A percentile compares a stretch with the other conserved stretches of the same genome.
Conservation (phyloP, 1,140 invertebrate species). For the Drosophila nannoptera region DNA sequence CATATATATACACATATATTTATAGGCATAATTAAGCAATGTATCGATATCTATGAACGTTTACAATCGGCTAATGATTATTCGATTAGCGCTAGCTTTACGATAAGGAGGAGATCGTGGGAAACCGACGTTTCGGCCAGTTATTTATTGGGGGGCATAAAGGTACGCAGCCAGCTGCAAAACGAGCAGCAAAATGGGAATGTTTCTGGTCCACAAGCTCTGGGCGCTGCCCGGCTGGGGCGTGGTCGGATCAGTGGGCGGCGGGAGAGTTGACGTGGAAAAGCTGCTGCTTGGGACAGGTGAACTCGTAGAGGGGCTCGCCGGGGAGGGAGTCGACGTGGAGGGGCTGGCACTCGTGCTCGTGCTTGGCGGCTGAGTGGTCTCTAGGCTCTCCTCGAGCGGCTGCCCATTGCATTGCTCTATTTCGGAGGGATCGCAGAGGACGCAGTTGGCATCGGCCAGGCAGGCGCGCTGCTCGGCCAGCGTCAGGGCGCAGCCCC, state of each 20-base stretch:
- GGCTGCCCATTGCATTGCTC: conserved; percentile 49
- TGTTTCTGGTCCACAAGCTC: conserved; percentile 15
- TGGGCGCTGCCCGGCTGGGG: conserved; percentile 40
- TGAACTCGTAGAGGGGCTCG: not conserved
- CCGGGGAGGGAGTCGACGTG: not conserved
- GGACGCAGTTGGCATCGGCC: conserved; percentile 39
- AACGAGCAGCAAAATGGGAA: conserved; percentile 41
- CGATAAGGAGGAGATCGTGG: conserved; percentile 43
- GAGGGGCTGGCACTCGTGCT: conserved; percentile 2
- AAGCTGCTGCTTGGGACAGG: not conserved
- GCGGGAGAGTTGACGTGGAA: not conserved
- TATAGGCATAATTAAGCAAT: not conserved
- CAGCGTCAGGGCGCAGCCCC: conserved; percentile 54
- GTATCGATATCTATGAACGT: conserved; percentile 35
- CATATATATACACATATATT: not conserved
- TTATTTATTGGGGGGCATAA: conserved; percentile 52
- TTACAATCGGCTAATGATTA: conserved; percentile 37
- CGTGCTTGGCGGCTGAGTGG: conserved; percentile 17
- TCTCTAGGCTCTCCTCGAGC: conserved; percentile 7
- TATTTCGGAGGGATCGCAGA: conserved; percentile 59
- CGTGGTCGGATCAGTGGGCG: conserved; percentile 25
- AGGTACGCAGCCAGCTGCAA: conserved; percentile 42
- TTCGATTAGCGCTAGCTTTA: conserved; percentile 45
- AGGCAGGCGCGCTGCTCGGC: conserved; percentile 52
- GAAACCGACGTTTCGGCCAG: conserved; percentile 22